Evolutionary conservation across 2,113 vertebrate species (phyloP).

Genomic region (Fregetta grallaria): DNA sequence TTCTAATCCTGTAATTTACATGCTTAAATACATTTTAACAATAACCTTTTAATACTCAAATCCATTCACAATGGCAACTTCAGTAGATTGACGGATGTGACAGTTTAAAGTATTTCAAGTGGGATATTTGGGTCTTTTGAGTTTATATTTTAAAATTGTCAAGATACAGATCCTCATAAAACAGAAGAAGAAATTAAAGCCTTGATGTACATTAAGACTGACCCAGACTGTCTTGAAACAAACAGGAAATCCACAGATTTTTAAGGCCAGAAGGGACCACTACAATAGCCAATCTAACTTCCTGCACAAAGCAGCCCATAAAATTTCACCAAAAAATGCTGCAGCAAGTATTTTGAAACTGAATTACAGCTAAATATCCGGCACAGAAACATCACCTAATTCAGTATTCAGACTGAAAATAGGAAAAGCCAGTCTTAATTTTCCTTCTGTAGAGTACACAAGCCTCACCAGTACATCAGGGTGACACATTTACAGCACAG

Average conservation of each 20-base stretch:
- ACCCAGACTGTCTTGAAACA: neutral
- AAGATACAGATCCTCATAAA: neutral
- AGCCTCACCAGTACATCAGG: neutral
- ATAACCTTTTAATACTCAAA: neutral
- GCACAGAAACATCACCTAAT: neutral
- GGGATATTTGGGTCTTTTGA: neutral
- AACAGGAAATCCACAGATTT: neutral
- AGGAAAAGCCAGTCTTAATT: neutral
- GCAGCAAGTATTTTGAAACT: neutral
- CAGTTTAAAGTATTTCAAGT: neutral
- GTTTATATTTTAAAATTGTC: neutral
- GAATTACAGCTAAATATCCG: neutral
- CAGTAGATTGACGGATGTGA: neutral
- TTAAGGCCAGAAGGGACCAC: neutral
- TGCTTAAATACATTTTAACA: neutral
- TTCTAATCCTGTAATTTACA: constrained; percentile 9
- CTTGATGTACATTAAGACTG: neutral
- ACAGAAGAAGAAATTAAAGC: neutral
- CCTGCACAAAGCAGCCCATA: neutral
- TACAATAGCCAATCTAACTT: neutral
- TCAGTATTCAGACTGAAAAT: neutral
- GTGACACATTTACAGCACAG: neutral
- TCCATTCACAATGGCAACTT: neutral
- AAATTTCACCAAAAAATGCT: neutral
- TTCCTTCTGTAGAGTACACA: neutral